Percentiles rank a stretch among this genome's conserved stretches.
Conservation (phyloP, 2,888 invertebrate species). For the Andrena fulva region DNA sequence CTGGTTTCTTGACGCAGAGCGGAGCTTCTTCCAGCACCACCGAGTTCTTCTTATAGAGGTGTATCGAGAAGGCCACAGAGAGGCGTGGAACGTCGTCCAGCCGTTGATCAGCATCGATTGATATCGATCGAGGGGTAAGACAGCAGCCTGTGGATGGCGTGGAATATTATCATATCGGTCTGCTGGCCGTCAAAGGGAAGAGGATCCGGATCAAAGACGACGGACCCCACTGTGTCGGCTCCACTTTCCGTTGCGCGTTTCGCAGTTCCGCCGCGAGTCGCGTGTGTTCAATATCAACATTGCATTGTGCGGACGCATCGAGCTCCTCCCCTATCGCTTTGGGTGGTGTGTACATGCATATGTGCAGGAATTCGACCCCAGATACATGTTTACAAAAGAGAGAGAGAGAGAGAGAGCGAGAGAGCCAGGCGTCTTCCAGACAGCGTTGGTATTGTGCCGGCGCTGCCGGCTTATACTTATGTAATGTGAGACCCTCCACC, state of each 20-base stretch:
- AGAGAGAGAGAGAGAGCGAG: constrained; percentile 16
- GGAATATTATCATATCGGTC: constrained; percentile 59
- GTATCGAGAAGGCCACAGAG: not conserved
- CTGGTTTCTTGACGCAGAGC: too few relatives aligned
- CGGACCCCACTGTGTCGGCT: constrained; percentile 37
- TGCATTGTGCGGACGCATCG: constrained; percentile 73
- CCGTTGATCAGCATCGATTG: not conserved
- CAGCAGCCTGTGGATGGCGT: not conserved
- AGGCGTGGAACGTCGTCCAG: constrained; percentile 9
- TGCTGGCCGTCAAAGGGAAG: constrained; percentile 40
- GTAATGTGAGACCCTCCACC: constrained; percentile 74
- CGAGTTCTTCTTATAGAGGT: too few relatives aligned
- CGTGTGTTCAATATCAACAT: constrained; percentile 73
- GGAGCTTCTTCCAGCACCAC: not conserved
- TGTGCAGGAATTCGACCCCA: constrained; percentile 46
- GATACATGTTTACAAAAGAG: constrained; percentile 71
- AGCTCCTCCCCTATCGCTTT: constrained; percentile 7
- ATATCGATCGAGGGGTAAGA: constrained; percentile 9
- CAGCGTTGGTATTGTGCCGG: constrained; percentile 74
- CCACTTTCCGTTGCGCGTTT: constrained; percentile 68
- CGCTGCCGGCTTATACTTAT: constrained; percentile 74
- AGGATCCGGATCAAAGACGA: constrained; percentile 56
- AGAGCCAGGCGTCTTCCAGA: constrained; percentile 67
- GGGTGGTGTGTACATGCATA: constrained; percentile 12
- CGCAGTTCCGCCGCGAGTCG: constrained; percentile 66